phyloP scores from a whole-genome alignment of 1,140 invertebrate genomes.

The Cotesia chilonis region DNA sequence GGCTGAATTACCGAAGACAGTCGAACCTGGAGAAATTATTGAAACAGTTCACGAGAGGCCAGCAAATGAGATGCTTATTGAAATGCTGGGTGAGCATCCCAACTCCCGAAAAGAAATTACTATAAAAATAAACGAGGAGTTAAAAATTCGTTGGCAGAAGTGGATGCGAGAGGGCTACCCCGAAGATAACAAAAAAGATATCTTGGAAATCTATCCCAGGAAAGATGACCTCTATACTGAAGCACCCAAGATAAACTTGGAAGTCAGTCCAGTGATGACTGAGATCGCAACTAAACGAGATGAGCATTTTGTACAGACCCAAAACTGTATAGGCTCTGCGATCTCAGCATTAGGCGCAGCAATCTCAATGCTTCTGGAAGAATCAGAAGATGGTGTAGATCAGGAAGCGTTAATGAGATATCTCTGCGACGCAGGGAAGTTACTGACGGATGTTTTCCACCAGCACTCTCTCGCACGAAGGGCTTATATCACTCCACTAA shows the following conservation, averaged over 20 bases:
- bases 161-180: constrained; percentile 29
- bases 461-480: constrained; percentile 31
- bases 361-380: constrained; percentile 35
- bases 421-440: constrained; percentile 30
- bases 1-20: too few relatives aligned
- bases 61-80: too few relatives aligned
- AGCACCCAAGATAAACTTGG: constrained; percentile 9
- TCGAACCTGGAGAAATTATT: too few relatives aligned
- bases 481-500: constrained; percentile 29
- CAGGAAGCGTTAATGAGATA: constrained; percentile 10
- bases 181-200: constrained; percentile 31
- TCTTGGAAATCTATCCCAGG: constrained; percentile 28
- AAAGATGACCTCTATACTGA: constrained; percentile 28
- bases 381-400: constrained; percentile 25
- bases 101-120: constrained; percentile 19
- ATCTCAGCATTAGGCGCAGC: constrained; percentile 31
- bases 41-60: too few relatives aligned
- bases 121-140: constrained; percentile 23
- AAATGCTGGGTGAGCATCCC: constrained; percentile 31
- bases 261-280: constrained; percentile 23
- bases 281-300: constrained; percentile 40
- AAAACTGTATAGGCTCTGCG: constrained; percentile 40
- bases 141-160: constrained; percentile 28
- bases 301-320: constrained; percentile 37
- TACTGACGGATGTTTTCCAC: constrained; percentile 25